These are phyloP conservation scores for Misgurnus mizolepis DNA, from an alignment of 2,113 vertebrate genomes.

Conservation along the genomic window DNA sequence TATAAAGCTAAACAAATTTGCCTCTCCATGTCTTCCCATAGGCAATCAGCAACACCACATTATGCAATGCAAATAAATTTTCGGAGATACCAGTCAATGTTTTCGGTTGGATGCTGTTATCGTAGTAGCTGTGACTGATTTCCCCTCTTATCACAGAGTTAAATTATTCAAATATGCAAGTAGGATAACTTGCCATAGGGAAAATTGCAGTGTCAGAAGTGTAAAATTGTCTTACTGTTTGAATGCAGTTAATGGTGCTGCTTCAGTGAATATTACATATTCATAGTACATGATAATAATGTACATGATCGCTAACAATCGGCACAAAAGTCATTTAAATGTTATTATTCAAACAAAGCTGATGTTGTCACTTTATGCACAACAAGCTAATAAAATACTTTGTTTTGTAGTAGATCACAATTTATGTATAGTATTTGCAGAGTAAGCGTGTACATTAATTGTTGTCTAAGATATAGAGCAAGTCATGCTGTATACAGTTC, in stretches of 20 bases:
- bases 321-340: background rate
- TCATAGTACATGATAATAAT: conserved; percentile 26
- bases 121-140: conserved; percentile 28
- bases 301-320: conserved; percentile 8
- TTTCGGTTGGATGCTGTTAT: conserved; percentile 13
- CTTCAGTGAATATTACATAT: background rate
- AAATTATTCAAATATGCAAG: conserved; percentile 36
- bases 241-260: conserved; percentile 20
- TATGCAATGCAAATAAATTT: background rate
- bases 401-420: background rate
- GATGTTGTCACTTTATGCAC: background rate
- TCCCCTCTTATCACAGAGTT: conserved; percentile 9
- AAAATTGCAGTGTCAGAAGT: conserved; percentile 32
- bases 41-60: background rate
- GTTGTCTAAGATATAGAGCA: background rate
- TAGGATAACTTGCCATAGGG: conserved; percentile 20
- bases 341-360: background rate
- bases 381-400: background rate
- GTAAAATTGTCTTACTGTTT: conserved; percentile 37
- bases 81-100: conserved; percentile 10
- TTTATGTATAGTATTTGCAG: background rate
- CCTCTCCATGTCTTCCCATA: background rate
- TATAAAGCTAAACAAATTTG: conserved; percentile 19
- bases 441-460: background rate
- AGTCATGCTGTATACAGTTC: background rate